Conservation (phyloP, 2,797 vertebrate species). For the Cynopterus sphinx region DNA sequence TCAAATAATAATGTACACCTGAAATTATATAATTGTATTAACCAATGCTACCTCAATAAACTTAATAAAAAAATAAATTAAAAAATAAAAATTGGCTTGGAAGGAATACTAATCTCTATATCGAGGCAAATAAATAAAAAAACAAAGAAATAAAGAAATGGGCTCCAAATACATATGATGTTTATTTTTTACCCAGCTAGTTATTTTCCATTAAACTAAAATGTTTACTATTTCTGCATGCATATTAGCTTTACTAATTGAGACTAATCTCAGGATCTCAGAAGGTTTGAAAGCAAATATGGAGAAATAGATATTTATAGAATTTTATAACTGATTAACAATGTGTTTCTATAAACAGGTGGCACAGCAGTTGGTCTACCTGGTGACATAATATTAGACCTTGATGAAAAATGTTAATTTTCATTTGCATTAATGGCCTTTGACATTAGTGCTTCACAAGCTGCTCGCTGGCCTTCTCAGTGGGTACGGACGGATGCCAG, state of each 20-base stretch:
- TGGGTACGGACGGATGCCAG: not conserved
- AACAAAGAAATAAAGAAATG: not conserved
- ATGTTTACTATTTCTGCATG: constrained; percentile 74
- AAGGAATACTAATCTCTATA: no score
- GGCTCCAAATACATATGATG: not conserved
- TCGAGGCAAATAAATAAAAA: no score
- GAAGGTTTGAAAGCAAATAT: constrained; percentile 80
- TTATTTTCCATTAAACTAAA: constrained; percentile 79
- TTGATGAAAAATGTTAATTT: constrained; percentile 85
- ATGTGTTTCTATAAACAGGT: constrained; percentile 83
- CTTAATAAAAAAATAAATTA: no score
- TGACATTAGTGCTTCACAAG: constrained; percentile 67
- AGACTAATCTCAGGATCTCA: constrained; percentile 75
- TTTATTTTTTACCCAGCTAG: constrained; percentile 35
- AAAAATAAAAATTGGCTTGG: no score
- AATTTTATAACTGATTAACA: constrained; percentile 83
- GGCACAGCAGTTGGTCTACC: constrained; percentile 80
- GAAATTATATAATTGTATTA: no score
- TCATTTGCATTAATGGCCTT: constrained; percentile 82
- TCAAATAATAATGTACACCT: no score
- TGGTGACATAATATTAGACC: constrained; percentile 77
- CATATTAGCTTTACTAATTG: constrained; percentile 77
- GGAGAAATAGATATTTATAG: constrained; percentile 65
- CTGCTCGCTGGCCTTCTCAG: constrained; percentile 60
- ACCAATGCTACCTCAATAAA: no score